These are phyloP conservation scores for Yasuhikotakia modesta DNA, from an alignment of 2,797 vertebrate species.

Conservation along the genomic window DNA sequence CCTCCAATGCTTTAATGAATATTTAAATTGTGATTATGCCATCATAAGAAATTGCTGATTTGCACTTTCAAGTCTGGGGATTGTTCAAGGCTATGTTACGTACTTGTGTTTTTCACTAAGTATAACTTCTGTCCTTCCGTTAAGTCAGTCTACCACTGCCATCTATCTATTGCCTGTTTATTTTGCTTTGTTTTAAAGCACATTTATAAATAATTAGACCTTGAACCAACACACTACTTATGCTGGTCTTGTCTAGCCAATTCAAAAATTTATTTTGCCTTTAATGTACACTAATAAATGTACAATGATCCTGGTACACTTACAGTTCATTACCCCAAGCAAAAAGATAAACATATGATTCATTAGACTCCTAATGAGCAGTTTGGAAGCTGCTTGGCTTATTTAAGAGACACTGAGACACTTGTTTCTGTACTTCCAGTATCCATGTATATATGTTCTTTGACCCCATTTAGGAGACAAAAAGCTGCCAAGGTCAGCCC, in stretches of 20 bases:
- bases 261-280: constrained; percentile 51
- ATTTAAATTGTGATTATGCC: not conserved
- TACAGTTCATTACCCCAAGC: constrained; percentile 72
- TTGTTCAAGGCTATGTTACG: not conserved
- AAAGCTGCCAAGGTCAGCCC: constrained; percentile 84
- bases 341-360: constrained; percentile 76
- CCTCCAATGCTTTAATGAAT: not conserved
- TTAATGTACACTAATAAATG: constrained; percentile 66
- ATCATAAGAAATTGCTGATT: not conserved
- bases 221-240: not conserved
- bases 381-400: constrained; percentile 52
- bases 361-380: constrained; percentile 76
- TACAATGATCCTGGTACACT: constrained; percentile 68
- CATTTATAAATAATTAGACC: not conserved
- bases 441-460: constrained; percentile 78
- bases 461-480: constrained; percentile 81
- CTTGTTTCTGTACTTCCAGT: constrained; percentile 67
- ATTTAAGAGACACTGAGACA: constrained; percentile 51
- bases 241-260: not conserved
- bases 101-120: constrained; percentile 5
- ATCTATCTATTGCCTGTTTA: not conserved
- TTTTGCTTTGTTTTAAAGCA: not conserved
- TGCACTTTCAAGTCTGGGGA: not conserved
- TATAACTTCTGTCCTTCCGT: not conserved
- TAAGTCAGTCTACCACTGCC: too few species aligned